Evolutionary conservation across 2,888 invertebrate species (phyloP).

Genomic region (Leucoma salicis): DNA sequence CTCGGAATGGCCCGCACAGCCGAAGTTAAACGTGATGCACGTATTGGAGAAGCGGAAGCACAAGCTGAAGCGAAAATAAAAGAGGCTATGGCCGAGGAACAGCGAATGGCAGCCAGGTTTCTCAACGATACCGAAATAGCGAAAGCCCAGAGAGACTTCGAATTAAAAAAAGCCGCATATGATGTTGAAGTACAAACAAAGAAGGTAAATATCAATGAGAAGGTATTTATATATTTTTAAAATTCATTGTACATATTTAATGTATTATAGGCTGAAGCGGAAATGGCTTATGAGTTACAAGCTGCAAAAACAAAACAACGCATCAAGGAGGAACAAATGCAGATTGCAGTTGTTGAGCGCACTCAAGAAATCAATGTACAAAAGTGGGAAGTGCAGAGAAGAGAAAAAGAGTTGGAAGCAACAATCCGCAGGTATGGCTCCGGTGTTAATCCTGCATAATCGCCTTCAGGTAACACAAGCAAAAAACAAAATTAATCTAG

Average conservation of each 20-base stretch:
- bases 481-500: too few relatives aligned
- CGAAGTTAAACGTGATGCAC: constrained; percentile 96
- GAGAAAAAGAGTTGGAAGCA: constrained; percentile 96
- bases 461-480: too few relatives aligned
- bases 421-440: constrained; percentile 89
- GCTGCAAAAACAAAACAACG: constrained; percentile 97
- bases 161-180: constrained; percentile 97
- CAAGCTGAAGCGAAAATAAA: constrained; percentile 95
- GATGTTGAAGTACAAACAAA: constrained; percentile 98
- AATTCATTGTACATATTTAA: not conserved
- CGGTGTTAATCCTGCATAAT: too few relatives aligned
- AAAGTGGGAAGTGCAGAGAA: constrained; percentile 96
- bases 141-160: constrained; percentile 97
- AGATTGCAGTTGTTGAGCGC: constrained; percentile 95
- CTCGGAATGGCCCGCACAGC: constrained; percentile 97
- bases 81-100: constrained; percentile 98
- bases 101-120: constrained; percentile 96
- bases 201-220: constrained; percentile 78
- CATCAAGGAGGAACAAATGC: constrained; percentile 98
- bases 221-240: not conserved
- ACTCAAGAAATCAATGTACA: constrained; percentile 97
- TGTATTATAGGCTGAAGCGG: constrained; percentile 89
- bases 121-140: constrained; percentile 98
- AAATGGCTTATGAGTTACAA: constrained; percentile 95
- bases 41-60: constrained; percentile 98